These are phyloP conservation scores for Pituophis catenifer DNA, from an alignment of 2,113 vertebrate species.

Conservation along the genomic window DNA sequence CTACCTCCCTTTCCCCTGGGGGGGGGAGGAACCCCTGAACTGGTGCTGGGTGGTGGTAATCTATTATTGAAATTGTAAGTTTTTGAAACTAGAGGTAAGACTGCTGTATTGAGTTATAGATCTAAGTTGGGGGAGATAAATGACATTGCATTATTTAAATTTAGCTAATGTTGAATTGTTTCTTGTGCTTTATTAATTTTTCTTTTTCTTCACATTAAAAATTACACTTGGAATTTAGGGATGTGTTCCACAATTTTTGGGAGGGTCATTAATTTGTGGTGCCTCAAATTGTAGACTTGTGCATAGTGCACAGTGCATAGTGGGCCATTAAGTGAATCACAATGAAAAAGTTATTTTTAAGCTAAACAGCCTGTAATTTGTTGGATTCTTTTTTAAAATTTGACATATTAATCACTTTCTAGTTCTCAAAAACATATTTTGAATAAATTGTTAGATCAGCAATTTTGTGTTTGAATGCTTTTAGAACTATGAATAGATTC, in stretches of 20 bases:
- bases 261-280: background rate
- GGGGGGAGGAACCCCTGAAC: too few species aligned
- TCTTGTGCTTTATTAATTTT: background rate
- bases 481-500: background rate
- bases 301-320: background rate
- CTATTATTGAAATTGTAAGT: background rate
- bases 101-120: background rate
- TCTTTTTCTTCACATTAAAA: background rate
- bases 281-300: background rate
- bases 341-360: background rate
- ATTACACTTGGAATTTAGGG: background rate
- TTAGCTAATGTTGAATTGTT: background rate
- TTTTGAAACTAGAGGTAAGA: background rate
- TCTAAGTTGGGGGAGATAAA: background rate
- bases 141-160: background rate
- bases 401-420: background rate
- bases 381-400: background rate
- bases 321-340: background rate
- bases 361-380: background rate
- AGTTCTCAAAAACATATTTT: background rate
- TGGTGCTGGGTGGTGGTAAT: too few species aligned
- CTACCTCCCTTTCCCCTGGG: too few species aligned
- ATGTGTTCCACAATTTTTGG: background rate
- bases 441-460: background rate
- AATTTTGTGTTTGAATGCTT: background rate